Conservation (phyloP, 2,888 invertebrate genomes). For the Sesia apiformis region DNA sequence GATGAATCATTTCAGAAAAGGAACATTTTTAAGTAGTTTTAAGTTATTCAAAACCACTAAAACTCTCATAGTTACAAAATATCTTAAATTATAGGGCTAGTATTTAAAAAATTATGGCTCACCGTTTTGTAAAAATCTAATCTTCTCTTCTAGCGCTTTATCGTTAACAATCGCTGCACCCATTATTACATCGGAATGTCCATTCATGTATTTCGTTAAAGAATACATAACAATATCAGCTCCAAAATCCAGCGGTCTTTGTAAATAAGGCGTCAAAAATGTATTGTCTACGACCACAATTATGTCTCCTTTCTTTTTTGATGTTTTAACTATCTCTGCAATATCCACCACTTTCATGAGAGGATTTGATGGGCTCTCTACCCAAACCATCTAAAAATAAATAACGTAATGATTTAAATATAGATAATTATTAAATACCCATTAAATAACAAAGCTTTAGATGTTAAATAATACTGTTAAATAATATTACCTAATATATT, state of each 20-base stretch:
- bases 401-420: not conserved
- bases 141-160: constrained; percentile 79
- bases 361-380: constrained; percentile 98
- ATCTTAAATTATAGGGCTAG: not conserved
- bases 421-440: no score
- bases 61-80: no score
- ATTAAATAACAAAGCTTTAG: not conserved
- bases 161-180: constrained; percentile 87
- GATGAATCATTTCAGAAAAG: no score
- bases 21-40: no score
- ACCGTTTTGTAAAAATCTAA: constrained; percentile 93
- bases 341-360: constrained; percentile 93
- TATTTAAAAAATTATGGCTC: constrained; percentile 15
- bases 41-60: no score
- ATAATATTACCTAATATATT: not conserved
- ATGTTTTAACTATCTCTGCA: constrained; percentile 75
- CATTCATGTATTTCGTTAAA: constrained; percentile 98
- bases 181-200: constrained; percentile 98
- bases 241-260: constrained; percentile 92
- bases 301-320: constrained; percentile 73
- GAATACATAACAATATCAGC: constrained; percentile 95
- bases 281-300: constrained; percentile 94
- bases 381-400: constrained; percentile 85
- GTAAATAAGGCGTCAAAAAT: constrained; percentile 92
- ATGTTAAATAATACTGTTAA: not conserved